Conservation (phyloP, 2,797 vertebrate genomes). For the Adelosebastes latens region DNA sequence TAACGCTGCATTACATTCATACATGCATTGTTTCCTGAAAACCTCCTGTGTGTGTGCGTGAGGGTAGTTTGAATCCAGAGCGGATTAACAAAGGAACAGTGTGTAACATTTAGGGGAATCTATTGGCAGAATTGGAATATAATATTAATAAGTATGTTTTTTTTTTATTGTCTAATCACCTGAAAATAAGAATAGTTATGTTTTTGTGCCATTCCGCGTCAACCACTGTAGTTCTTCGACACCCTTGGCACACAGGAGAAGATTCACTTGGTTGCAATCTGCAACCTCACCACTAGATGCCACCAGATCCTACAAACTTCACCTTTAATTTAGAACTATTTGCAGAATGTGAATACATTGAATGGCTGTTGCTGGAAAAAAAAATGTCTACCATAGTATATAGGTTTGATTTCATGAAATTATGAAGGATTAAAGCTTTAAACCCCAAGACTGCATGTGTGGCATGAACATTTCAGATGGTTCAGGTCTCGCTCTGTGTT, state of each 20-base stretch:
- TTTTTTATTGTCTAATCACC: no score
- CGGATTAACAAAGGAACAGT: background rate
- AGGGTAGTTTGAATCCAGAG: background rate
- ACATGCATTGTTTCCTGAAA: background rate
- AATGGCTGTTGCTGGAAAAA: background rate
- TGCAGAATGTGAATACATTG: background rate
- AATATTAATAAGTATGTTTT: no score
- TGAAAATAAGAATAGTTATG: no score
- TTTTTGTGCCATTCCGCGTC: no score
- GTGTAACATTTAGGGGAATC: no score
- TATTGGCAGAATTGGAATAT: no score
- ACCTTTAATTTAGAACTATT: background rate
- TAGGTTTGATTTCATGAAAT: background rate
- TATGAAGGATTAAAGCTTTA: background rate
- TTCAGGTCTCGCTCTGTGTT: background rate
- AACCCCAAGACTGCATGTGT: background rate
- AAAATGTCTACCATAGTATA: background rate
- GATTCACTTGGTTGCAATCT: no score
- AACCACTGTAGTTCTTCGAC: no score
- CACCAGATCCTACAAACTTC: no score
- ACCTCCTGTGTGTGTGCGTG: background rate
- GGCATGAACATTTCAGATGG: background rate
- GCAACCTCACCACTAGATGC: no score
- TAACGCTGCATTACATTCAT: background rate
- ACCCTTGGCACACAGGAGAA: no score